phyloP scores from a whole-genome alignment of 2,888 invertebrate species.

The Lomographa bimaculata region DNA sequence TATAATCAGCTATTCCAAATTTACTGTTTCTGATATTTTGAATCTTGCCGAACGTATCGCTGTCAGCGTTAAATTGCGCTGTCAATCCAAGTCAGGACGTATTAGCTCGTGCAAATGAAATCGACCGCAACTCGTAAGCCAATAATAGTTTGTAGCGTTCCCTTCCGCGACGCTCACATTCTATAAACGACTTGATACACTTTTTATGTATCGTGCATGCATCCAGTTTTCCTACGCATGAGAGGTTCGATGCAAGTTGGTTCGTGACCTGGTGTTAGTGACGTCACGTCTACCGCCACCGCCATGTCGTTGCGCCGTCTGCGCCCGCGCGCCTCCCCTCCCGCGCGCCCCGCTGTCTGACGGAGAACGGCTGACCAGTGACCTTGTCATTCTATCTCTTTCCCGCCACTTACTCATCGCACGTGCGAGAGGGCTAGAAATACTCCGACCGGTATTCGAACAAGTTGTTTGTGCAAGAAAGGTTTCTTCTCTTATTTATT shows the following conservation, averaged over 20 bases:
- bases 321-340: conserved; percentile 63
- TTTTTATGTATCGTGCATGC: conserved; percentile 58
- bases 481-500: conserved; percentile 74
- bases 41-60: too few relatives aligned
- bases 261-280: conserved; percentile 60
- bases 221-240: conserved; percentile 74
- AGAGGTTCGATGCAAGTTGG: conserved; percentile 62
- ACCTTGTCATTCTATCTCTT: conserved; percentile 72
- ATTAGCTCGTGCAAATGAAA: conserved; percentile 25
- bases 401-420: conserved; percentile 46
- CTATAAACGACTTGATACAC: conserved; percentile 51
- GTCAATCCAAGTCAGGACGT: conserved; percentile 4
- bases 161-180: conserved; percentile 49
- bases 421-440: conserved; percentile 49
- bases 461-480: conserved; percentile 75
- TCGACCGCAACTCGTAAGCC: conserved; percentile 15
- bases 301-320: conserved; percentile 73
- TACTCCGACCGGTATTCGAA: conserved; percentile 59
- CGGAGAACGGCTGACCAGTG: conserved; percentile 78
- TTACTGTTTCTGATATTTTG: too few relatives aligned
- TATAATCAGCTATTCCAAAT: too few relatives aligned
- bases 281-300: conserved; percentile 69
- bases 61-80: too few relatives aligned
- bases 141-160: conserved; percentile 22
- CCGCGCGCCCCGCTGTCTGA: conserved; percentile 70